A percentile compares a stretch with the other conserved stretches of the same genome.
Evolutionary conservation across 2,797 vertebrate genomes (phyloP).

Genomic region (Sebastes glaucus): DNA sequence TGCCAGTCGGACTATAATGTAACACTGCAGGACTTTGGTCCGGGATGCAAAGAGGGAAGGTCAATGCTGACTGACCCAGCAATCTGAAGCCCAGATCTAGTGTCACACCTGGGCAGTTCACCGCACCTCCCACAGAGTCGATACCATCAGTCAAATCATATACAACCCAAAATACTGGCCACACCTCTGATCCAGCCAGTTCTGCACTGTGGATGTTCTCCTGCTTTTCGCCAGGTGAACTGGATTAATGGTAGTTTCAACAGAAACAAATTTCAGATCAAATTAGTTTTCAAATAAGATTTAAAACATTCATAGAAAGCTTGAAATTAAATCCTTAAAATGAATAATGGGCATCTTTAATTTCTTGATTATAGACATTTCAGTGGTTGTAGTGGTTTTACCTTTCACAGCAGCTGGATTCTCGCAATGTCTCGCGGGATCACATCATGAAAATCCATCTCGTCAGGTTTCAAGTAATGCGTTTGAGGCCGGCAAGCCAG

Average conservation of each 20-base stretch:
- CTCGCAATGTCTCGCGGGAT: too few species aligned
- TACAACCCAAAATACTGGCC: background rate
- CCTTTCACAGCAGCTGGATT: too few species aligned
- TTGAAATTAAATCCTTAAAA: background rate
- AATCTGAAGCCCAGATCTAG: constrained; percentile 50
- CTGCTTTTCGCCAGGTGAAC: background rate
- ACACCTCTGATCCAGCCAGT: background rate
- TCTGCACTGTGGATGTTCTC: background rate
- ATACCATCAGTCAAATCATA: constrained; percentile 20
- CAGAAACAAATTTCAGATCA: background rate
- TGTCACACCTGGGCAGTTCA: constrained; percentile 39
- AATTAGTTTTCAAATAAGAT: background rate
- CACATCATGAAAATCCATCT: too few species aligned
- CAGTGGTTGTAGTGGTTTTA: background rate
- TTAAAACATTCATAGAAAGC: background rate
- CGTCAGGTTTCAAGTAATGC: too few species aligned
- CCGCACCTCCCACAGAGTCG: constrained; percentile 38
- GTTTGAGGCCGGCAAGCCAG: too few species aligned
- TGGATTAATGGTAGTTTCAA: background rate
- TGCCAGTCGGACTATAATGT: constrained; percentile 17
- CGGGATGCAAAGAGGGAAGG: constrained; percentile 41
- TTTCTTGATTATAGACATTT: background rate
- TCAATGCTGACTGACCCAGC: constrained; percentile 58
- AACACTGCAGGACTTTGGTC: constrained; percentile 15
- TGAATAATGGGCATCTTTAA: accelerated